These are phyloP conservation scores for Erethizon dorsatum DNA, from an alignment of 2,797 vertebrate genomes.

Conservation along the genomic window DNA sequence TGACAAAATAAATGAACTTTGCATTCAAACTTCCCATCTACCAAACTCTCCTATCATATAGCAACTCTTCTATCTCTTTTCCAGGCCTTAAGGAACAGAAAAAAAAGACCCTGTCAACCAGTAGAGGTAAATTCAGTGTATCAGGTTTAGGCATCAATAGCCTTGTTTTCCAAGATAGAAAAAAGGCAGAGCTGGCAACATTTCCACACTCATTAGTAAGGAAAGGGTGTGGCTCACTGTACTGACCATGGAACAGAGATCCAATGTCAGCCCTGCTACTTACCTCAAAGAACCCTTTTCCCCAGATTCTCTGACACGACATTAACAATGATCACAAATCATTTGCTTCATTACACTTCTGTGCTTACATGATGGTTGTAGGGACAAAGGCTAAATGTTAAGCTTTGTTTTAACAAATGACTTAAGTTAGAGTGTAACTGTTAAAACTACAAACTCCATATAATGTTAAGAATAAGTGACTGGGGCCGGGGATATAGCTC, in stretches of 20 bases:
- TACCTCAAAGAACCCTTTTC: not conserved
- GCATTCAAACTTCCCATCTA: not conserved
- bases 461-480: not conserved
- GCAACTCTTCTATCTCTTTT: not conserved
- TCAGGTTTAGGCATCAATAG: slow-evolving; percentile 32
- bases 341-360: not conserved
- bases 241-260: not conserved
- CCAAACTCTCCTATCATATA: not conserved
- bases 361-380: not conserved
- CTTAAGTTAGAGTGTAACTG: not conserved
- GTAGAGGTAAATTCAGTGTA: not conserved
- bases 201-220: slow-evolving; percentile 56
- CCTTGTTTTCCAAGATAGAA: slow-evolving; percentile 14
- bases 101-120: not conserved
- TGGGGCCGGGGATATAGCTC: no score
- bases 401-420: not conserved
- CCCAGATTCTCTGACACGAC: not conserved
- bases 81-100: not conserved
- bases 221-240: slow-evolving; percentile 35
- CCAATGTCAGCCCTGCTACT: not conserved
- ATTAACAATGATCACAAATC: not conserved
- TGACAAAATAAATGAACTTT: slow-evolving; percentile 14
- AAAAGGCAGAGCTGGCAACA: slow-evolving; percentile 23
- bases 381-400: not conserved
- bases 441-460: slow-evolving; percentile 2